Evolutionary conservation across 2,888 invertebrate genomes (phyloP).

Genomic region (Isoperla grammatica): DNA sequence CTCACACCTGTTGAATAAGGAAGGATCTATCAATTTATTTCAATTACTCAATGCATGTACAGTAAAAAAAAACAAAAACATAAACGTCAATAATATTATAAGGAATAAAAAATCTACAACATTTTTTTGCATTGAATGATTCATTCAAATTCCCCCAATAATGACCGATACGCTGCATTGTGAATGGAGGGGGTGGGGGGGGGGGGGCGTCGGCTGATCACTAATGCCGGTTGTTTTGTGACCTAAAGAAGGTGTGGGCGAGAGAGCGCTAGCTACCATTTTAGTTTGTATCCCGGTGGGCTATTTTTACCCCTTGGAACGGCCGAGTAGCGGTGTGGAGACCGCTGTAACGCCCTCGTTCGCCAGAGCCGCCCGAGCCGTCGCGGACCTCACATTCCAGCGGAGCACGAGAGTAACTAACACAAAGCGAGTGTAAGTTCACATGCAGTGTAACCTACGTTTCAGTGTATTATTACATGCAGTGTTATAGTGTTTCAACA

Average conservation of each 20-base stretch:
- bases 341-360: too few relatives aligned
- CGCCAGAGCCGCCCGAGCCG: constrained; percentile 27
- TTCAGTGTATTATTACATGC: neutral
- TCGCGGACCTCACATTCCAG: constrained; percentile 30
- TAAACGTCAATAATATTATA: too few relatives aligned
- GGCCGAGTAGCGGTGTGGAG: constrained; percentile 6
- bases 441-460: neutral
- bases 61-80: too few relatives aligned
- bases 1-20: too few relatives aligned
- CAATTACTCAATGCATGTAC: too few relatives aligned
- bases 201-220: neutral
- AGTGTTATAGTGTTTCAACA: too few relatives aligned
- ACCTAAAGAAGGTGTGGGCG: constrained; percentile 13
- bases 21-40: too few relatives aligned
- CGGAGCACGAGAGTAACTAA: neutral
- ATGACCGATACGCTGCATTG: too few relatives aligned
- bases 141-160: too few relatives aligned
- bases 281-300: constrained; percentile 11
- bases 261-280: constrained; percentile 10
- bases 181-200: too few relatives aligned
- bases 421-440: constrained; percentile 21
- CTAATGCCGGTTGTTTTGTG: neutral
- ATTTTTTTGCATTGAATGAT: too few relatives aligned
- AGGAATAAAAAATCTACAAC: too few relatives aligned
- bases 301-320: constrained; percentile 16